phyloP scores from a whole-genome alignment of 2,797 vertebrate species.

The Paguma larvata region DNA sequence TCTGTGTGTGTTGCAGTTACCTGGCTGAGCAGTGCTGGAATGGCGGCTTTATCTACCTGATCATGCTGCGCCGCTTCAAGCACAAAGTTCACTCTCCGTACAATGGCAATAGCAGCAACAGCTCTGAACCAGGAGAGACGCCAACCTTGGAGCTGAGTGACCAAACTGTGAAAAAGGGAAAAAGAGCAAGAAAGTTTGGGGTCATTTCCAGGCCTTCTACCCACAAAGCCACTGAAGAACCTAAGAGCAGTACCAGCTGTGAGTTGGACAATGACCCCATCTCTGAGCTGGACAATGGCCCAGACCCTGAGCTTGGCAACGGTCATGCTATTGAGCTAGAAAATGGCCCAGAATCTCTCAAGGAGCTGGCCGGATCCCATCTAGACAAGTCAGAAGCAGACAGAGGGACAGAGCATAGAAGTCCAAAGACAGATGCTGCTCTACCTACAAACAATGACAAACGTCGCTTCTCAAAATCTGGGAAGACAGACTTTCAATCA shows the following conservation, averaged over 20 bases:
- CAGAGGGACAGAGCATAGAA: slow-evolving; percentile 75
- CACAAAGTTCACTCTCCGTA: slow-evolving; percentile 95
- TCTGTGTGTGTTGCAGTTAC: slow-evolving; percentile 91
- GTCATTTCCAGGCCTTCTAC: slow-evolving; percentile 93
- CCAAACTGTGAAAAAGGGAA: slow-evolving; percentile 89
- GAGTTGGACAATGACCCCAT: slow-evolving; percentile 88
- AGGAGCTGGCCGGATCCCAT: slow-evolving; percentile 87
- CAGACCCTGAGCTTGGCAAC: slow-evolving; percentile 81
- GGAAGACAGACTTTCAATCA: slow-evolving; percentile 87
- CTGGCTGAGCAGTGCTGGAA: slow-evolving; percentile 99
- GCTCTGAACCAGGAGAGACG: slow-evolving; percentile 86
- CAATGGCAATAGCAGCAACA: slow-evolving; percentile 87
- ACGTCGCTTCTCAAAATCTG: slow-evolving; percentile 88
- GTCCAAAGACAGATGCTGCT: slow-evolving; percentile 75
- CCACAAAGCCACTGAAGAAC: slow-evolving; percentile 88
- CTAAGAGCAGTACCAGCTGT: slow-evolving; percentile 76
- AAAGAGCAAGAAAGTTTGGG: slow-evolving; percentile 95
- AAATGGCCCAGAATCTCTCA: slow-evolving; percentile 87
- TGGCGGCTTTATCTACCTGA: slow-evolving; percentile 97
- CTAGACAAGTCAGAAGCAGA: slow-evolving; percentile 83
- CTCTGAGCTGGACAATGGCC: slow-evolving; percentile 87
- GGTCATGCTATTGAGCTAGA: slow-evolving; percentile 85
- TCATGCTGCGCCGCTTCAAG: slow-evolving; percentile 98
- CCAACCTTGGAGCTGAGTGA: slow-evolving; percentile 85
- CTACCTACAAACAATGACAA: slow-evolving; percentile 84